Evolutionary conservation across 2,888 invertebrate genomes (phyloP), one percentile per base, ranked within the genome.

Genomic region (Coelopa pilipes): DNA sequence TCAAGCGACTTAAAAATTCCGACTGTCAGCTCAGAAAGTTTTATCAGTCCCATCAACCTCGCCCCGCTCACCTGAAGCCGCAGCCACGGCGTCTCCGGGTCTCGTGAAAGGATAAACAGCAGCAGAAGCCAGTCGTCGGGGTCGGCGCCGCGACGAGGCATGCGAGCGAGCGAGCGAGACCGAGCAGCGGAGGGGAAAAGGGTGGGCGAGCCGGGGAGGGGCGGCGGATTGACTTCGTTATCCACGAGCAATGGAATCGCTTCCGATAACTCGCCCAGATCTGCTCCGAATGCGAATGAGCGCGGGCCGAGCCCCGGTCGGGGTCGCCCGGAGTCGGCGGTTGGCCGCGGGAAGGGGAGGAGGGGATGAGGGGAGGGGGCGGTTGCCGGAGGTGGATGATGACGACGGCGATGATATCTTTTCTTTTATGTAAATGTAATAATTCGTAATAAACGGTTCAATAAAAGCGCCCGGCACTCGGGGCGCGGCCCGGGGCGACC

Each of bases 371-470:
- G 34, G 4, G 34, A 34, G 34, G 34, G 34, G 34, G 70, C 19
- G 13, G 49, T 17, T 57, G 67, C n/a, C 53, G 34, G 45, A 50
- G 45, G 50, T 17, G 34, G 45, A 17, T 72, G 66, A 55, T 45
- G 59, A 57, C 57, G 65, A 70, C 24, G 57, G 17, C 59, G 72
- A 73, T 70, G 75, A 66, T 74, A 75, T 72, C 45, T 50, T 76
- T 50, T 21, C 62, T 76, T 76, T 77, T 77, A 77, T 77, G 77
- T 67, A 76, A 77, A 77, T 77, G 76, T 75, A 74, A 77, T 77
- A 77, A 77, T 77, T 75, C 74, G 76, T 70, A 73, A 77, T 76
- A 76, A 77, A 77, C 74, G 69, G 73, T 72, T 76, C 74, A 70
- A 77, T 76, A 73, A 77, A 77, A 75, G 67, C 62, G 19, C 17